Conservation (phyloP, 2,888 invertebrate species). For the Drosophila barbarae region DNA sequence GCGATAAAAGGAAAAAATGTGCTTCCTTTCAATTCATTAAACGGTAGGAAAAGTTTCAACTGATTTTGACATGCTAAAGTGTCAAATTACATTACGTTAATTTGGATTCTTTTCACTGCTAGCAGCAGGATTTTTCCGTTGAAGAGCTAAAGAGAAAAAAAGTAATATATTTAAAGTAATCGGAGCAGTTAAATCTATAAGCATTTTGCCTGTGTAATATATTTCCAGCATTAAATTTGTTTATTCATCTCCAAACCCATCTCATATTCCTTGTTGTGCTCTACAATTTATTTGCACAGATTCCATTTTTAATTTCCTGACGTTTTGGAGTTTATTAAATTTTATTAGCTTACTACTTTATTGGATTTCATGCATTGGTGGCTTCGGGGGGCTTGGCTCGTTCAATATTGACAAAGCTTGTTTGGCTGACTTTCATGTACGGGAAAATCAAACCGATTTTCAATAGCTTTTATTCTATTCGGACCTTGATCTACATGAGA, state of each 20-base stretch:
- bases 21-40: constrained; percentile 52
- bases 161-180: constrained; percentile 8
- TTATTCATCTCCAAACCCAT: constrained; percentile 1
- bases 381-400: neutral
- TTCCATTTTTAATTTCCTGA: constrained; percentile 40
- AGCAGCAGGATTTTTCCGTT: constrained; percentile 7
- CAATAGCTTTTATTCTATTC: constrained; percentile 9
- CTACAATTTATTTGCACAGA: constrained; percentile 23
- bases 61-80: constrained; percentile 60
- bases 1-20: constrained; percentile 31
- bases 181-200: neutral
- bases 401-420: constrained; percentile 35
- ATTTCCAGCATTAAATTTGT: constrained; percentile 2
- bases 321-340: constrained; percentile 38
- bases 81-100: constrained; percentile 68
- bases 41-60: constrained; percentile 49
- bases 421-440: constrained; percentile 10
- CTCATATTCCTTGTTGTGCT: constrained; percentile 10
- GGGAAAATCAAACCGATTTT: constrained; percentile 6
- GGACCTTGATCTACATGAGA: constrained; percentile 19
- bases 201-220: neutral
- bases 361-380: constrained; percentile 26
- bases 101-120: constrained; percentile 53
- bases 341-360: constrained; percentile 33
- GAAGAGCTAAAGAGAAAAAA: constrained; percentile 6